These are phyloP conservation scores for Diarsia rubi DNA, from an alignment of 2,888 invertebrate genomes.

Conservation along the genomic window DNA sequence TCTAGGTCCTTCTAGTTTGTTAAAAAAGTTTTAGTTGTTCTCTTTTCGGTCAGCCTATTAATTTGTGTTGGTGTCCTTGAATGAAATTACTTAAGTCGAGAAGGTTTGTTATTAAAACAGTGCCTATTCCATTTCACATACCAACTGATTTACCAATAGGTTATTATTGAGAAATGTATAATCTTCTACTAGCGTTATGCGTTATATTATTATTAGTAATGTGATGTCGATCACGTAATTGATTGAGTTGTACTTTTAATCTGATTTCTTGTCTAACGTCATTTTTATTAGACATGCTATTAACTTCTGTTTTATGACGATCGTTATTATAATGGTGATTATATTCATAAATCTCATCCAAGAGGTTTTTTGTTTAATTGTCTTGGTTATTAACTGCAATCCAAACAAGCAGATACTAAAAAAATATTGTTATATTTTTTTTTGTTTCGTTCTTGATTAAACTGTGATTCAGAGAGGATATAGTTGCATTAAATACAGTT, in stretches of 20 bases:
- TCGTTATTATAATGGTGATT: slow-evolving; percentile 7
- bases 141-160: slow-evolving; percentile 44
- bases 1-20: background rate
- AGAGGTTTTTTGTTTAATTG: background rate
- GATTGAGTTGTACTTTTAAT: slow-evolving; percentile 33
- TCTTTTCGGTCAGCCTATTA: slow-evolving; percentile 1
- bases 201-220: slow-evolving; percentile 29
- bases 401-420: slow-evolving; percentile 5
- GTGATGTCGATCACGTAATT: slow-evolving; percentile 45
- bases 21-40: slow-evolving; percentile 34
- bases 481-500: slow-evolving; percentile 11
- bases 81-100: slow-evolving; percentile 55
- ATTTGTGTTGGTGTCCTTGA: slow-evolving; percentile 43
- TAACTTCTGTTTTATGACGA: slow-evolving; percentile 1
- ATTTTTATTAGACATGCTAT: slow-evolving; percentile 24
- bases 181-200: slow-evolving; percentile 20
- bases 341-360: slow-evolving; percentile 17
- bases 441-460: background rate
- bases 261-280: slow-evolving; percentile 20
- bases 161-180: slow-evolving; percentile 40
- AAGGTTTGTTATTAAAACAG: slow-evolving; percentile 54
- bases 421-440: background rate
- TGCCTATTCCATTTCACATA: slow-evolving; percentile 50
- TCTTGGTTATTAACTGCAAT: slow-evolving; percentile 4
- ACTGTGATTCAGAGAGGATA: slow-evolving; percentile 19